A percentile compares a stretch with the other conserved stretches of the same genome.
These are phyloP conservation scores for Aphelinus certus DNA, from an alignment of 1,140 invertebrate species.

Conservation along the genomic window DNA sequence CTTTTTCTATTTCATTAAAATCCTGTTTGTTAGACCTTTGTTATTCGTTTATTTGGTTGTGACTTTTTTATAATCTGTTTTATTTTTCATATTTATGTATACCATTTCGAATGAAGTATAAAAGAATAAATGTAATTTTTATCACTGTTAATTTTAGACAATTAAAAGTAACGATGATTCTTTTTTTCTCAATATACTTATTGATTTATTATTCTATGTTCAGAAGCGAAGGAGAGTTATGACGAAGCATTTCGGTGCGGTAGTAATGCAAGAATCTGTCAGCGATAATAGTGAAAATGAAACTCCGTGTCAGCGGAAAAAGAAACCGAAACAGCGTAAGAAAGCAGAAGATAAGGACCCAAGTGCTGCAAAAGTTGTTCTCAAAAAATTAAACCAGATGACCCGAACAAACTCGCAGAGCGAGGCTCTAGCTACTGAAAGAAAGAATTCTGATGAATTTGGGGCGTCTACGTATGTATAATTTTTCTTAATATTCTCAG, in stretches of 20 bases:
- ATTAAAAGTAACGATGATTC: not conserved
- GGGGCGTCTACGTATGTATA: constrained; percentile 34
- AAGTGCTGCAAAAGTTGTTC: constrained; percentile 52
- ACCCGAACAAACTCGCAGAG: not conserved
- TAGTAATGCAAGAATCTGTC: too few relatives aligned
- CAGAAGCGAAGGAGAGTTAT: constrained; percentile 22
- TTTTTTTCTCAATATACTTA: too few relatives aligned
- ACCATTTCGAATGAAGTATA: too few relatives aligned
- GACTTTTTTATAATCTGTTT: too few relatives aligned
- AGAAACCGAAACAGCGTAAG: constrained; percentile 14
- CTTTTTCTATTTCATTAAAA: not conserved
- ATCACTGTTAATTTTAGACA: not conserved
- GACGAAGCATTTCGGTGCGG: not conserved
- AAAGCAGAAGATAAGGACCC: constrained; percentile 47
- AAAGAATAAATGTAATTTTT: not conserved
- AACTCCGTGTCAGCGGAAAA: not conserved
- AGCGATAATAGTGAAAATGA: not conserved
- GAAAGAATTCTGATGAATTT: constrained; percentile 19
- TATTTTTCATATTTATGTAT: too few relatives aligned
- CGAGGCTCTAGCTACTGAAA: constrained; percentile 2
- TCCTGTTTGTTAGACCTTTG: not conserved
- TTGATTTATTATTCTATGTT: not conserved
- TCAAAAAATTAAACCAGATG: constrained; percentile 49
- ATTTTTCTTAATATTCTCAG: not conserved
- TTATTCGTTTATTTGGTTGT: too few relatives aligned